These are phyloP conservation scores for Penaeus chinensis DNA, from an alignment of 1,140 invertebrate species.

Conservation along the genomic window DNA sequence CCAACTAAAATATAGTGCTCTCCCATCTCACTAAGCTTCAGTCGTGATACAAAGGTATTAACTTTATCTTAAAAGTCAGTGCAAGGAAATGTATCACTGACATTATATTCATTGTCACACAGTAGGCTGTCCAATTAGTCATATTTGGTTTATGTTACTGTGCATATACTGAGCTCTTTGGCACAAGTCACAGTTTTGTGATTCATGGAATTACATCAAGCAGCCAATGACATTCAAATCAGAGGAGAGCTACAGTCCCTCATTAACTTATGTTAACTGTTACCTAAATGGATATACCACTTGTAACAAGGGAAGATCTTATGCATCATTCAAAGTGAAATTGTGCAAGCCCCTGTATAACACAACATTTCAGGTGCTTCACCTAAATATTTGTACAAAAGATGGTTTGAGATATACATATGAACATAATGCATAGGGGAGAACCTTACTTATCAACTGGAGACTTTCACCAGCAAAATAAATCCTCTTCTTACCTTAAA, in stretches of 20 bases:
- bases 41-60: too few relatives aligned
- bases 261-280: conserved; percentile 4
- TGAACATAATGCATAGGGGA: conserved; percentile 24
- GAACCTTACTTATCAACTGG: background rate
- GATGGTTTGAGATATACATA: conserved; percentile 21
- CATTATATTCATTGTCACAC: background rate
- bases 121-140: conserved; percentile 3
- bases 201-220: conserved; percentile 16
- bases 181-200: conserved; percentile 20
- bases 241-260: too few relatives aligned
- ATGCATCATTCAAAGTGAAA: conserved; percentile 29
- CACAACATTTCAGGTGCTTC: conserved; percentile 24
- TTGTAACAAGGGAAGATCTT: conserved; percentile 34
- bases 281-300: conserved; percentile 11
- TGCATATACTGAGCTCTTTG: conserved; percentile 5
- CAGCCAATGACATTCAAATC: conserved; percentile 23
- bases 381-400: conserved; percentile 37
- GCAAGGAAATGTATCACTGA: too few relatives aligned
- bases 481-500: too few relatives aligned
- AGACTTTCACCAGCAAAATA: background rate
- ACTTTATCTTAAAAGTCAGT: too few relatives aligned
- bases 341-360: conserved; percentile 32
- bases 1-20: conserved; percentile 13
- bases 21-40: too few relatives aligned
- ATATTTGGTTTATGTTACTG: background rate